Percentiles rank a stretch among this genome's conserved stretches.
Conservation (phyloP, 2,797 vertebrate species). For the Bovichtus variegatus region DNA sequence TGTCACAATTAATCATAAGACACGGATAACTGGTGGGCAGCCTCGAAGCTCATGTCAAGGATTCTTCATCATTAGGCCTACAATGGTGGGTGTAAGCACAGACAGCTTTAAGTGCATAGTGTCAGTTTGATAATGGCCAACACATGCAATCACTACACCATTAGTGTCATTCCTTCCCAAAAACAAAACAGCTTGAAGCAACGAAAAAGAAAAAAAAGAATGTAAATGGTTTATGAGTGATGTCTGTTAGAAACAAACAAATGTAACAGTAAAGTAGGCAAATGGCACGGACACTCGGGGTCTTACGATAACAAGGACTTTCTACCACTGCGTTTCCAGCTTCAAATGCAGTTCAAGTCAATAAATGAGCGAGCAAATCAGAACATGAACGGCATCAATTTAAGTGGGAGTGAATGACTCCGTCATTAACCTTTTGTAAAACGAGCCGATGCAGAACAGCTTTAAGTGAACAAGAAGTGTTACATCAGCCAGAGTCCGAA, state of each 20-base stretch:
- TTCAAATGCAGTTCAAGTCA: conserved; percentile 6
- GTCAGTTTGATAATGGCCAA: conserved; percentile 44
- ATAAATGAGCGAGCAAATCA: conserved; percentile 17
- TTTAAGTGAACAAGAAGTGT: neutral
- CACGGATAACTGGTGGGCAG: conserved; percentile 52
- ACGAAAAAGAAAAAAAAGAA: neutral
- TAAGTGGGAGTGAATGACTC: conserved; percentile 15
- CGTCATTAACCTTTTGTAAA: conserved; percentile 16
- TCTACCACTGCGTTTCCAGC: conserved; percentile 9
- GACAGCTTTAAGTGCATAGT: conserved; percentile 39
- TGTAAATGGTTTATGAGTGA: conserved; percentile 11
- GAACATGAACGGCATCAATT: neutral
- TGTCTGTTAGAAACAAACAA: conserved; percentile 29
- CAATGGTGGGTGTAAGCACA: conserved; percentile 45
- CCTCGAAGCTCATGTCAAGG: conserved; percentile 56
- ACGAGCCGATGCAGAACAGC: conserved; percentile 9
- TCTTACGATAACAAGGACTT: conserved; percentile 14
- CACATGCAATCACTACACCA: conserved; percentile 44
- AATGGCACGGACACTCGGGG: neutral
- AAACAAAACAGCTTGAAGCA: conserved; percentile 30
- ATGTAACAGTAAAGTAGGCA: conserved; percentile 31
- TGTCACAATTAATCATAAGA: conserved; percentile 63
- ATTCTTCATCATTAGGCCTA: conserved; percentile 41
- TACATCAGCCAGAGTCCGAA: conserved; percentile 4
- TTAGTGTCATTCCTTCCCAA: conserved; percentile 29